Percentiles rank a stretch among this genome's conserved stretches.
These are phyloP conservation scores for Balanococcus diminutus DNA, from an alignment of 2,888 invertebrate species.

Conservation along the genomic window DNA sequence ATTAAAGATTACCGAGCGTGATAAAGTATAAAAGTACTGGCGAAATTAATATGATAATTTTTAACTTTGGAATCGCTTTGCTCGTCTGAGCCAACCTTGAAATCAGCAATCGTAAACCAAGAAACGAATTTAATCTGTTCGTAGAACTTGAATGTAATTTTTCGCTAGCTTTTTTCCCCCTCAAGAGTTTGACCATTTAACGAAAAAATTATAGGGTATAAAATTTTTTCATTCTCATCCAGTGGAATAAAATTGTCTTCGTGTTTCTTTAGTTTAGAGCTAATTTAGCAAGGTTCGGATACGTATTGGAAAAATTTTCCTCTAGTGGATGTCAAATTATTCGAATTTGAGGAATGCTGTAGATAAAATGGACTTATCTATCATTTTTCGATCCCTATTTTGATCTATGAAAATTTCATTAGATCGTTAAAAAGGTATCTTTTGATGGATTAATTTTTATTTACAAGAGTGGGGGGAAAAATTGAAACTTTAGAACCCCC, in stretches of 20 bases:
- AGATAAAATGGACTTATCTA: too few species aligned
- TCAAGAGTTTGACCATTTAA: neutral
- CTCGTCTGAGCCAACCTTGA: neutral
- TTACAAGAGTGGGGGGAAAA: too few species aligned
- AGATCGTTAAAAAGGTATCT: too few species aligned
- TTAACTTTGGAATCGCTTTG: neutral
- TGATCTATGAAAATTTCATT: too few species aligned
- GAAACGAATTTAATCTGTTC: slow-evolving; percentile 32
- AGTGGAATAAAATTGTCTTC: neutral
- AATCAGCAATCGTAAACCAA: slow-evolving; percentile 16
- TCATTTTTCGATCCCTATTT: too few species aligned
- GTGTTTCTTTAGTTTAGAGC: too few species aligned
- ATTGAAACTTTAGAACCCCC: neutral
- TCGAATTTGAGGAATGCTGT: too few species aligned
- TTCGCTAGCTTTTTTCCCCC: neutral
- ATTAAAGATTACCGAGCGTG: slow-evolving; percentile 17
- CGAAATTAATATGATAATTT: slow-evolving; percentile 22
- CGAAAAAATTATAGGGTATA: neutral
- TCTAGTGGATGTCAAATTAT: too few species aligned
- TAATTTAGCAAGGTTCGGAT: too few species aligned
- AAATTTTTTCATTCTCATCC: neutral
- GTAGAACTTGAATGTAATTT: neutral
- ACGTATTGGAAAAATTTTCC: too few species aligned
- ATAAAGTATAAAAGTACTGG: neutral
- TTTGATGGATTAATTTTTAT: too few species aligned